A percentile compares a stretch with the other conserved stretches of the same genome.
These are phyloP conservation scores for Condylura cristata DNA, from an alignment of 2,113 vertebrate species.

Conservation along the genomic window DNA sequence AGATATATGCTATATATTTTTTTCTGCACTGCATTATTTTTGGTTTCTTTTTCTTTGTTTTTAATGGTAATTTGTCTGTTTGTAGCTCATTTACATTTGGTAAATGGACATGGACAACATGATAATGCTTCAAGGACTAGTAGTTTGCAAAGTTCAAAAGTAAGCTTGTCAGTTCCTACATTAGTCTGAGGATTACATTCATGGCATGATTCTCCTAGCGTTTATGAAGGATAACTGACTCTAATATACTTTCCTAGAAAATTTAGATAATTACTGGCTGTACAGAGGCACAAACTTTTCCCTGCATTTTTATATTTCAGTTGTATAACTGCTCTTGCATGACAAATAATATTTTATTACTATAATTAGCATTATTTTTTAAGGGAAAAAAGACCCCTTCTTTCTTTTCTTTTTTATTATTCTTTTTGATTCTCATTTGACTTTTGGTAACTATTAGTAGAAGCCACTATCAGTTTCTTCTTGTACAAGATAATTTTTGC, in stretches of 20 bases:
- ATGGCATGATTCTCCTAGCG: neutral
- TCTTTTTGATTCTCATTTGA: conserved; percentile 68
- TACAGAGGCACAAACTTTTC: conserved; percentile 56
- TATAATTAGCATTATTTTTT: conserved; percentile 64
- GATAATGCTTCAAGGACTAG: neutral
- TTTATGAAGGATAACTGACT: conserved; percentile 25
- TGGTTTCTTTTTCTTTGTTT: neutral
- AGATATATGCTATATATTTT: conserved; percentile 10
- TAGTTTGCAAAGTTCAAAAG: conserved; percentile 15
- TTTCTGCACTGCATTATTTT: neutral
- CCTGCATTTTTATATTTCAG: conserved; percentile 68
- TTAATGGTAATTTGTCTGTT: conserved; percentile 14
- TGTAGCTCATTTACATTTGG: too few relatives aligned
- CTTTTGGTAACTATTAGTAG: conserved; percentile 74
- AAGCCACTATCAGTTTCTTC: conserved; percentile 68
- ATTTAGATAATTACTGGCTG: conserved; percentile 56
- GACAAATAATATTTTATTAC: conserved; percentile 66
- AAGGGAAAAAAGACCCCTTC: conserved; percentile 64
- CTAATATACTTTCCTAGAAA: conserved; percentile 47
- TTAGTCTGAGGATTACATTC: conserved; percentile 21
- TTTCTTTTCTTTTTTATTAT: too few relatives aligned
- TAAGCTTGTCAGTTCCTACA: neutral
- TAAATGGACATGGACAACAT: neutral
- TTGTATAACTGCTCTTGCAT: conserved; percentile 65
- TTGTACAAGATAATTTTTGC: conserved; percentile 77